phyloP scores from a whole-genome alignment of 2,797 vertebrate species.

The Sebastes vulpes region DNA sequence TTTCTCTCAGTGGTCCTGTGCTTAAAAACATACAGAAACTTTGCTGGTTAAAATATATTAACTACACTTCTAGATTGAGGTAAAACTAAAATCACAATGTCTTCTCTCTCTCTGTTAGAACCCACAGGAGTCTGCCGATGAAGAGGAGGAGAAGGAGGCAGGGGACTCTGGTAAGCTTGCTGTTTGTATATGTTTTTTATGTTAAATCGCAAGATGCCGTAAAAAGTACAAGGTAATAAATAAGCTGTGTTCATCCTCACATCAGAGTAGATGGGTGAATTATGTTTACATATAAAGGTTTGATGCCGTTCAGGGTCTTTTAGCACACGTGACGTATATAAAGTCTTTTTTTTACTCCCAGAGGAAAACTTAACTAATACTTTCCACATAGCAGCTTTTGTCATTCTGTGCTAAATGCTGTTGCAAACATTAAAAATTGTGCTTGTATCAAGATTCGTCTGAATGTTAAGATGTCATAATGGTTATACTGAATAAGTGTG shows the following conservation, averaged over 20 bases:
- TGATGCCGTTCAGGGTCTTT: neutral
- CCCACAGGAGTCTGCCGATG: slow-evolving; percentile 92
- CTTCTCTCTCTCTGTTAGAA: slow-evolving; percentile 80
- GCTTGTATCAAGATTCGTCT: neutral
- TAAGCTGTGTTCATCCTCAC: neutral
- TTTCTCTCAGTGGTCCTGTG: neutral
- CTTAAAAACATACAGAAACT: neutral
- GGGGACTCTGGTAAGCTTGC: slow-evolving; percentile 85
- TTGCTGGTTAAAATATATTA: neutral
- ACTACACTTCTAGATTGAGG: neutral
- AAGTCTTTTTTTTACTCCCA: too few species aligned
- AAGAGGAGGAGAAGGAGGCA: slow-evolving; percentile 92
- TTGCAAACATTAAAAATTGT: neutral
- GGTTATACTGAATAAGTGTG: neutral
- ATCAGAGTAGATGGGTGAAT: neutral
- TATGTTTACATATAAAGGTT: neutral
- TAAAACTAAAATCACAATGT: neutral
- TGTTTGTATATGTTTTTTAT: neutral
- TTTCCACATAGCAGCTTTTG: neutral
- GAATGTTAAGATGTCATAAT: neutral
- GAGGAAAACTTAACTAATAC: neutral
- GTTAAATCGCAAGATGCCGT: neutral
- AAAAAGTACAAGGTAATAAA: neutral
- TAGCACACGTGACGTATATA: neutral
- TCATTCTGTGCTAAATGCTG: neutral